These are phyloP conservation scores for Brachyhypopomus occidentalis DNA, from an alignment of 2,113 vertebrate genomes.

Conservation along the genomic window DNA sequence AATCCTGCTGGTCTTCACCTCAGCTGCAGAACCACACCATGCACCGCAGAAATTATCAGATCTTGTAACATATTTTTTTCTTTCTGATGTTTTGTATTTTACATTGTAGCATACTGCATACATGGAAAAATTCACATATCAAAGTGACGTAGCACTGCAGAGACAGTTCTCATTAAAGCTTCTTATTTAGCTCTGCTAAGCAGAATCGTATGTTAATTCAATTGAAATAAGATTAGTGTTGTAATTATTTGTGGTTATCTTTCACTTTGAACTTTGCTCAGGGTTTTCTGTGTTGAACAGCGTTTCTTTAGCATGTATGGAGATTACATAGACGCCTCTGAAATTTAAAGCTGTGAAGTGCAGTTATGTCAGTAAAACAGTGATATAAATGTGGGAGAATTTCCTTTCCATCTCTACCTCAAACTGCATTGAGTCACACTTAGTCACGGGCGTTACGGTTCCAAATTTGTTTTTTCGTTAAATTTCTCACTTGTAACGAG, in stretches of 20 bases:
- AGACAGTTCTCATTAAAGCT: no score
- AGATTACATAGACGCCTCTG: constrained; percentile 1
- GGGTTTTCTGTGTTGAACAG: neutral
- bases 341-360: neutral
- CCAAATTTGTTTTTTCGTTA: neutral
- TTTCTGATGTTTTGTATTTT: neutral
- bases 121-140: neutral
- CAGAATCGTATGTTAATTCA: neutral
- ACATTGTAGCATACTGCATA: neutral
- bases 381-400: neutral
- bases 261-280: neutral
- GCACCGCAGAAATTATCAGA: neutral
- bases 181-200: no score
- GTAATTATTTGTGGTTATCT: neutral
- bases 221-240: neutral
- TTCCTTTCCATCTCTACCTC: neutral
- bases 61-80: neutral
- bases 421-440: neutral
- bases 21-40: neutral
- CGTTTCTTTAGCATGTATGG: neutral
- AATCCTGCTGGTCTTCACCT: neutral
- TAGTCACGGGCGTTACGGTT: constrained; percentile 4
- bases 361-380: neutral
- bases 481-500: neutral
- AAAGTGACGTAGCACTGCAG: no score